phyloP scores from a whole-genome alignment of 2,797 vertebrate species.

The Odontamblyopus rebecca region DNA sequence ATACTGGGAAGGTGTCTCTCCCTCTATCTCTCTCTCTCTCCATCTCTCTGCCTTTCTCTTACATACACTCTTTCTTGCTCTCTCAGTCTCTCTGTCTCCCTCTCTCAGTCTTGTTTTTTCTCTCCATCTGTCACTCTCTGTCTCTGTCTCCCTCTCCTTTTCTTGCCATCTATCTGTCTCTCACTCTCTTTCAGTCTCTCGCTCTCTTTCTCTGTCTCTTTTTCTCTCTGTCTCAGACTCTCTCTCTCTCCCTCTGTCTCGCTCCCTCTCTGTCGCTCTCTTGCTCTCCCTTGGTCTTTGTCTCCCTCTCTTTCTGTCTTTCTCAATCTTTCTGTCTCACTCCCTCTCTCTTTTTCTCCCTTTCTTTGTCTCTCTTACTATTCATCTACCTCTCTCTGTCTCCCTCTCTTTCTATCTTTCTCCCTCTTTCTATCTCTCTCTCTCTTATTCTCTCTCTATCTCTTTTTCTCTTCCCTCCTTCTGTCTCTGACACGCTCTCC shows the following conservation, averaged over 20 bases:
- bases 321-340: slow-evolving; percentile 14
- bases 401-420: background rate
- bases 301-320: slow-evolving; percentile 1
- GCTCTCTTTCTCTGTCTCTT: too few relatives aligned
- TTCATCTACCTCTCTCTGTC: background rate
- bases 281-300: too few relatives aligned
- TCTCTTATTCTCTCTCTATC: too few relatives aligned
- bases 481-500: too few relatives aligned
- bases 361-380: slow-evolving; percentile 4
- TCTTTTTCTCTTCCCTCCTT: too few relatives aligned
- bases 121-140: background rate
- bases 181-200: too few relatives aligned
- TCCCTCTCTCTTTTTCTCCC: slow-evolving; percentile 4
- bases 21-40: background rate
- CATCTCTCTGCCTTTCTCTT: background rate
- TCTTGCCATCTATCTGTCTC: slow-evolving; percentile 2
- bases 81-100: slow-evolving; percentile 2
- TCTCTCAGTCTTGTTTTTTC: background rate
- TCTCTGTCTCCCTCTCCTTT: slow-evolving; percentile 13
- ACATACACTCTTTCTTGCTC: background rate
- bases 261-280: background rate
- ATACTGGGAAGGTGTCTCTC: slow-evolving; percentile 30
- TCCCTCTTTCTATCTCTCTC: too few relatives aligned
- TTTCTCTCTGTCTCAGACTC: too few relatives aligned
- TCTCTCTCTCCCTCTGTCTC: background rate